Conservation (phyloP, 2,797 vertebrate genomes). For the Garrulus glandarius region DNA sequence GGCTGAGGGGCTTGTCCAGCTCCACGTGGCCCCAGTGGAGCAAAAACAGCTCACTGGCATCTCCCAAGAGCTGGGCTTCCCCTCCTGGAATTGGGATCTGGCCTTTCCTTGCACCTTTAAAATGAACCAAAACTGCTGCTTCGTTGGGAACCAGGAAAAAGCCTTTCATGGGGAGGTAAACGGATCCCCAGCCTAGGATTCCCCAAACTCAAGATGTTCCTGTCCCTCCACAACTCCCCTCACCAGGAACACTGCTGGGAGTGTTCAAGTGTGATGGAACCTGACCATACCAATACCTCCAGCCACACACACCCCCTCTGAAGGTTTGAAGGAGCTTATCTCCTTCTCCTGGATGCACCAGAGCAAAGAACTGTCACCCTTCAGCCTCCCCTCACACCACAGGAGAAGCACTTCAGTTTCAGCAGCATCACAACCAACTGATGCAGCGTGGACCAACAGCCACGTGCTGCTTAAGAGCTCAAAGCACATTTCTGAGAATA, state of each 20-base stretch:
- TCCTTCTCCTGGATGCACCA: neutral
- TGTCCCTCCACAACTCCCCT: neutral
- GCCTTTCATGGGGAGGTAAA: neutral
- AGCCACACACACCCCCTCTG: fast-evolving
- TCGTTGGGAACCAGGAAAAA: fast-evolving
- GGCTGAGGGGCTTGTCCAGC: neutral
- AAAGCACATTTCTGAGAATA: neutral
- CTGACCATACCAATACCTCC: fast-evolving
- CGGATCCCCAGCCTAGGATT: fast-evolving
- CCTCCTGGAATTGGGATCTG: neutral
- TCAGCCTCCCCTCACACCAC: fast-evolving
- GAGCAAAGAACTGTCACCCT: fast-evolving
- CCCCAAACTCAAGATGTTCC: neutral
- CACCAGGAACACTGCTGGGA: neutral
- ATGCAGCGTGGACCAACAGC: fast-evolving
- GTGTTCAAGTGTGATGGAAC: fast-evolving
- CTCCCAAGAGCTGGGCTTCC: neutral
- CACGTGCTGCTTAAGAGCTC: fast-evolving
- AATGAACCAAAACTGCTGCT: neutral
- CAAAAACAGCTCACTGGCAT: neutral
- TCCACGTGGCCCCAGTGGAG: fast-evolving
- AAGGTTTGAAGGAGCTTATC: neutral
- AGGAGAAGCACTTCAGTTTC: neutral
- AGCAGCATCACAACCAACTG: fast-evolving
- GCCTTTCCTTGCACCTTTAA: neutral